Conservation (phyloP, 2,888 invertebrate genomes). For the Trachelus tabidus region DNA sequence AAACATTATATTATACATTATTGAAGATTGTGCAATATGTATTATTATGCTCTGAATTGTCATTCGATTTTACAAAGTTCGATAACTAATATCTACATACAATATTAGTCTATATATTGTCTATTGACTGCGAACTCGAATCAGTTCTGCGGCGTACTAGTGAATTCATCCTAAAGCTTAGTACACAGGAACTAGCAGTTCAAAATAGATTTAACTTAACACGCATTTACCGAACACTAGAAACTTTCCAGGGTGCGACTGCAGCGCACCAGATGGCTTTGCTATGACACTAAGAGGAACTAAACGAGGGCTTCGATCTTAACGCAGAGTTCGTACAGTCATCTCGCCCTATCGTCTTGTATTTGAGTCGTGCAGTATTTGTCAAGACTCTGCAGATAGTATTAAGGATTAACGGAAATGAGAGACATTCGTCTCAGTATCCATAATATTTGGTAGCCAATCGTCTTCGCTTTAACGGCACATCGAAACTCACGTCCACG, state of each 20-base stretch:
- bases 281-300: neutral
- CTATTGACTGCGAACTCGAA: neutral
- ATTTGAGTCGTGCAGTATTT: neutral
- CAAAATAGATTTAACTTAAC: neutral
- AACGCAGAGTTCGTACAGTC: neutral
- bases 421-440: neutral
- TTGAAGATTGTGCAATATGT: neutral
- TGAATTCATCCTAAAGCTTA: neutral
- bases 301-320: neutral
- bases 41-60: neutral
- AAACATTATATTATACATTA: neutral
- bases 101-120: neutral
- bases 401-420: neutral
- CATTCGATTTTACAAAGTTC: neutral
- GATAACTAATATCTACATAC: neutral
- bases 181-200: neutral
- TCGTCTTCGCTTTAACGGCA: neutral
- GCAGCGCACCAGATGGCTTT: neutral
- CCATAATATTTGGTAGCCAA: neutral
- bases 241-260: neutral
- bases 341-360: neutral
- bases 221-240: neutral
- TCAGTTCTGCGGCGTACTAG: neutral
- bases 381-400: neutral
- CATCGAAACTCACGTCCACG: neutral